These are phyloP conservation scores for Ectemnius lituratus DNA, from an alignment of 2,888 invertebrate species.

Conservation along the genomic window DNA sequence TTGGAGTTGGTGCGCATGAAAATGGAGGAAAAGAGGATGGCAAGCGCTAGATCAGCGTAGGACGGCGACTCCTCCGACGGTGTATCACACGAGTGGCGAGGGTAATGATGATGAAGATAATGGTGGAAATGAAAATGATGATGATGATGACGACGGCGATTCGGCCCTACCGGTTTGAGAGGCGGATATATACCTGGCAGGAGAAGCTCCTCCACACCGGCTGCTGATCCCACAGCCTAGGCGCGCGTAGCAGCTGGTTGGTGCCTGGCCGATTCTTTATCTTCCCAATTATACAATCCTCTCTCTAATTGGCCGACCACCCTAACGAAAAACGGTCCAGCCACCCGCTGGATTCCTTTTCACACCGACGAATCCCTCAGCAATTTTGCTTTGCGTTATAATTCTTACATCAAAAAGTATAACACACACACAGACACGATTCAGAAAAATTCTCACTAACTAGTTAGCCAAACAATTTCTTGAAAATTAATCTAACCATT, in stretches of 20 bases:
- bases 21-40: not conserved
- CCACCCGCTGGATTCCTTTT: conserved; percentile 46
- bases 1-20: not conserved
- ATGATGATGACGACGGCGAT: conserved; percentile 44
- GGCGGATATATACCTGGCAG: conserved; percentile 14
- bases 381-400: not conserved
- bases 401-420: no score
- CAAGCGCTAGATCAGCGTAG: not conserved
- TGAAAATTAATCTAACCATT: no score
- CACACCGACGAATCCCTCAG: conserved; percentile 33
- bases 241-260: conserved; percentile 70
- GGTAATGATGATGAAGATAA: conserved; percentile 51
- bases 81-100: conserved; percentile 27
- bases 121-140: conserved; percentile 48
- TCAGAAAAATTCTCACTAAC: no score
- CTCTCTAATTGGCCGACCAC: conserved; percentile 71
- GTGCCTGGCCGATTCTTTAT: conserved; percentile 73
- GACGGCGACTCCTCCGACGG: not conserved
- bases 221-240: conserved; percentile 4
- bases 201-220: not conserved
- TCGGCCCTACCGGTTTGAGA: conserved; percentile 38
- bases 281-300: conserved; percentile 74
- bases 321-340: conserved; percentile 50
- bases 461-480: no score
- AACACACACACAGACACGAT: no score